phyloP scores from a whole-genome alignment of 2,797 vertebrate genomes.

The Helicolenus hilgendorfi region DNA sequence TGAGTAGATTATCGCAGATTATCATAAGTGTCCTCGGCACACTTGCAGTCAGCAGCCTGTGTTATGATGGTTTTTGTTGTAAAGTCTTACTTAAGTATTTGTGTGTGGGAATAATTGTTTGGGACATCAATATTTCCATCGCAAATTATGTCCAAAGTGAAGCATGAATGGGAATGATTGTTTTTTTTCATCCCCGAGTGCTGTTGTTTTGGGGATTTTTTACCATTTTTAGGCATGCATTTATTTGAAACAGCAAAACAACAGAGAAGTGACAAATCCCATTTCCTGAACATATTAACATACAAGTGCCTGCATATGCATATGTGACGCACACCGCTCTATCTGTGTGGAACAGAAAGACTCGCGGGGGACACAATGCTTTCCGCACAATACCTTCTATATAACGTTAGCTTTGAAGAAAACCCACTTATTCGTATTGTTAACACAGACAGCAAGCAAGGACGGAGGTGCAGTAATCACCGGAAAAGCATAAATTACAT shows the following conservation, averaged over 20 bases:
- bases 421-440: constrained; percentile 40
- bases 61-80: constrained; percentile 38
- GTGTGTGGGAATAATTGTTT: constrained; percentile 14
- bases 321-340: constrained; percentile 3
- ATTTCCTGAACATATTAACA: constrained; percentile 61
- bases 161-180: background rate
- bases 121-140: constrained; percentile 15
- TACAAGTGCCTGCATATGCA: constrained; percentile 19
- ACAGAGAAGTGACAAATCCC: constrained; percentile 40
- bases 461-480: constrained; percentile 60
- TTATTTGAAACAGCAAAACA: constrained; percentile 34
- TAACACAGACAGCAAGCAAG: constrained; percentile 23
- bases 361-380: constrained; percentile 2
- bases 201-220: background rate
- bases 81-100: constrained; percentile 21
- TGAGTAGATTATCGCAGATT: constrained; percentile 81
- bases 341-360: constrained; percentile 39
- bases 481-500: constrained; percentile 79
- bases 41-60: constrained; percentile 34
- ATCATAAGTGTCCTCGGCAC: constrained; percentile 66
- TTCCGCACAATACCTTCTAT: constrained; percentile 20
- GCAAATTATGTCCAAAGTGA: background rate
- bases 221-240: constrained; percentile 9
- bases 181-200: background rate
- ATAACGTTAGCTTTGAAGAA: constrained; percentile 31